Percentiles rank a stretch among this genome's conserved stretches.
Evolutionary conservation across 2,888 invertebrate genomes (phyloP).

Genomic region (Magallana nippona): DNA sequence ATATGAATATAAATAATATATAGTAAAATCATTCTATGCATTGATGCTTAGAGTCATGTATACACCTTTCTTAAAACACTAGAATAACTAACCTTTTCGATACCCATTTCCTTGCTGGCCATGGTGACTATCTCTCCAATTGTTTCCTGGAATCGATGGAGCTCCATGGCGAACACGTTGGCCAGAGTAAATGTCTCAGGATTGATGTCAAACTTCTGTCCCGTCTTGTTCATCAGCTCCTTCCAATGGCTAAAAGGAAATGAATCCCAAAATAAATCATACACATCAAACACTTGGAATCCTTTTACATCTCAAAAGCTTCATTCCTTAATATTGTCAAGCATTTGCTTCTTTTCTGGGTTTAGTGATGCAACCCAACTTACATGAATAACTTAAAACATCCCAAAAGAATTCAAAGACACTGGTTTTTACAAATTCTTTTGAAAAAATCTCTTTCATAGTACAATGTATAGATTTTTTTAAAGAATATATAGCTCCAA

Average conservation of each 20-base stretch:
- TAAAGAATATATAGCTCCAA: neutral
- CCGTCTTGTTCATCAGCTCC: constrained; percentile 92
- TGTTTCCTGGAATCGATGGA: constrained; percentile 89
- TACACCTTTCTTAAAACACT: too few relatives aligned
- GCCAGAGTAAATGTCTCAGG: constrained; percentile 93
- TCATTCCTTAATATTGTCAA: too few relatives aligned
- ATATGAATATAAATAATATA: neutral
- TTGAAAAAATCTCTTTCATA: neutral
- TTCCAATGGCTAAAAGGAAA: constrained; percentile 88
- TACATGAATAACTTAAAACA: too few relatives aligned
- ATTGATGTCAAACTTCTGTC: constrained; percentile 90
- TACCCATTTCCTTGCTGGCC: constrained; percentile 93
- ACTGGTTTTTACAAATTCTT: too few relatives aligned
- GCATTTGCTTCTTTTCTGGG: too few relatives aligned
- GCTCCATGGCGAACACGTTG: constrained; percentile 95
- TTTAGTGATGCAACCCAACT: too few relatives aligned
- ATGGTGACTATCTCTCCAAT: constrained; percentile 92
- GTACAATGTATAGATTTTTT: neutral
- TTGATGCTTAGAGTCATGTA: too few relatives aligned
- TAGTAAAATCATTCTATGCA: too few relatives aligned
- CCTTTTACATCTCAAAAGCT: too few relatives aligned
- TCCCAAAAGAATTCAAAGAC: too few relatives aligned
- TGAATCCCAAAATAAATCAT: neutral
- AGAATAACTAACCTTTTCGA: constrained; percentile 84
- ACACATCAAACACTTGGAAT: neutral